Base-by-base conservation (phyloP, 2,797 vertebrate genomes). In the Silurus lanzhouensis region DNA sequence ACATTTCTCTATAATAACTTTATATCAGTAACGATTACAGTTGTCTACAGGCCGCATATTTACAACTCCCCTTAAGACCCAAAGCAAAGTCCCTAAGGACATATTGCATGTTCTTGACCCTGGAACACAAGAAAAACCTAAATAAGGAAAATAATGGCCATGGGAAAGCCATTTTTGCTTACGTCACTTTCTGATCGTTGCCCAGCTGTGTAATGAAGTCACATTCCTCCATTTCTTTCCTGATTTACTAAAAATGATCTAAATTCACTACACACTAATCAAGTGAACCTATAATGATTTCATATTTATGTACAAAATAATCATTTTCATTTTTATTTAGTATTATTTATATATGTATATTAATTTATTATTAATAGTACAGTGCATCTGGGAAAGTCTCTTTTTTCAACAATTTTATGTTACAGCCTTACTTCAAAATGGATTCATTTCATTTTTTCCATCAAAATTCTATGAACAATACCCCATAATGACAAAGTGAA, bases 111-210 rank as follows among this genome's bases (percentile, higher is more conserved):
- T 19, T 31, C 8, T 75, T 81, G 70, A 70, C n/a, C 14, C 55
- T 25, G 15, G 15, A 66, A 52, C 55, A 76, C 82, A 58, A 38
- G 27, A 66, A 2, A 71, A 17, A 57, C 48, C 76, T 87, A 84
- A 81, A 84, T 79, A 83, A 66, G 60, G 58, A 74, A 46, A 57
- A 48, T n/a, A 52, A 20, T 70, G 31, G 25, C 12, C 20, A 67
- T 84, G 83, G 78, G 71, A 87, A 87, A 70, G 22, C 7, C 3
- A 5, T 14, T 48, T 71, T 27, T 25, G 55, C 74, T 71, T 72
- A 78, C 63, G 27, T 77, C 75, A 71, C 19, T 64, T 74, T 20
- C 20, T 70, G 48, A 83, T 44, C 75, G 64, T 79, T 64, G 85
- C 9, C 63, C 6, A 52, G 10, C 6, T 52, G 48, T 64, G n/a